Base-by-base conservation (phyloP, 2,797 vertebrate genomes). In the Arctocebus calabarensis region DNA sequence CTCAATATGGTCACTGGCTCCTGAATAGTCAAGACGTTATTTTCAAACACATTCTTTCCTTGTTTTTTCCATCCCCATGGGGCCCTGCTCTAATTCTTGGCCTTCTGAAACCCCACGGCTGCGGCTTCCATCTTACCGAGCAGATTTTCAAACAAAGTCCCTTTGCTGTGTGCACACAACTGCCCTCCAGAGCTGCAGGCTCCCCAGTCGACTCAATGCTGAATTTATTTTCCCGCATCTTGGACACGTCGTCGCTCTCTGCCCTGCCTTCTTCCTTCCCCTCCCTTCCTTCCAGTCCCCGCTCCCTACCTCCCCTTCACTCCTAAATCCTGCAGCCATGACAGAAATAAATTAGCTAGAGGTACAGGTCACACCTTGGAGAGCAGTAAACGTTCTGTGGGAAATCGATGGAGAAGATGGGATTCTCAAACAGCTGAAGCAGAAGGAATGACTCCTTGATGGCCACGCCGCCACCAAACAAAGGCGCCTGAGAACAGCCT, bases 321-420 rank as follows among this genome's bases (percentile, higher is more conserved):
- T 97, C 84, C 98, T 97, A 97, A 97, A 97, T 90, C 95, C 97
- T 96, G 93, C 97, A 97, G 98, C 98, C 98, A 95, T 97, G 98
- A 98, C 98, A 98, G 98, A 98, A 98, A 98, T 98, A 98, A 98
- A 98, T 98, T 97, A 98, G 98, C 97, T 92, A 0, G 98, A 98
- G 98, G 98, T 98, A 97, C 98, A 98, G 98, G 98, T 98, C 98
- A 98, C 98, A 98, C 98, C 98, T 98, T 98, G 97, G 98, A 98
- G 98, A 97, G 98, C 98, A 98, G 97, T 92, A 94, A 98, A 92
- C 91, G 66, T 97, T 98, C 98, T 96, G 98, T 94, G 97, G 96
- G 98, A 98, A 98, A 98, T 98, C 98, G 97, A 97, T 98, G 98
- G 98, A 97, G 97, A 96, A 98, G 97, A 98, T 95, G 94, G 97